Evolutionary conservation across 2,797 vertebrate genomes (phyloP).

Genomic region (Toxotes lorentzi): DNA sequence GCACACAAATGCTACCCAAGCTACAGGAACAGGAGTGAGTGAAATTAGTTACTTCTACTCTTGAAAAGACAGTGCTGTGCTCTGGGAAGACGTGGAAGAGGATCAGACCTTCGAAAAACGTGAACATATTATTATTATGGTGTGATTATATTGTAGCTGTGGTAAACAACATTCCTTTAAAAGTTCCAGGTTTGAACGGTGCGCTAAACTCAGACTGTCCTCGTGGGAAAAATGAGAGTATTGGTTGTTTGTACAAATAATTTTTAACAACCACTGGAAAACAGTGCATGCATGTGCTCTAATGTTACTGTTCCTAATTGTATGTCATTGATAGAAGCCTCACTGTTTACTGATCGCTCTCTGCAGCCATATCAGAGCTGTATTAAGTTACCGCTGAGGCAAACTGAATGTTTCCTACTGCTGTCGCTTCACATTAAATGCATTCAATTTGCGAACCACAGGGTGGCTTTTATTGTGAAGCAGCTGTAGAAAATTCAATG

Average conservation of each 20-base stretch:
- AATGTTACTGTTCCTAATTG: background rate
- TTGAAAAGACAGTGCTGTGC: background rate
- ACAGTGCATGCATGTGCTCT: background rate
- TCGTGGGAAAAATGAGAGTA: background rate
- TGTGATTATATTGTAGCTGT: background rate
- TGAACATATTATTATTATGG: background rate
- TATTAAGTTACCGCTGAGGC: background rate
- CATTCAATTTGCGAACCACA: conserved; percentile 10
- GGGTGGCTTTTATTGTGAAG: conserved; percentile 14
- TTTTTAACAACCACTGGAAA: background rate
- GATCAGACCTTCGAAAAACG: background rate
- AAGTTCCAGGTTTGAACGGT: conserved; percentile 6
- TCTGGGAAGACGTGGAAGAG: background rate
- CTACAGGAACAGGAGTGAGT: background rate
- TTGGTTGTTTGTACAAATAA: background rate
- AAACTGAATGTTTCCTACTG: conserved; percentile 11
- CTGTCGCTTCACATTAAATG: conserved; percentile 15
- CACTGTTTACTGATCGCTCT: background rate
- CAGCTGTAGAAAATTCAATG: conserved; percentile 2
- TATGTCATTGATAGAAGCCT: background rate
- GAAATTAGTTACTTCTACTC: background rate
- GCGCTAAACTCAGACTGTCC: background rate
- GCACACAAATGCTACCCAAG: background rate
- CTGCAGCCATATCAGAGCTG: background rate
- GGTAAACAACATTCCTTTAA: background rate